These are phyloP conservation scores for Loris lydekkerianus DNA, from an alignment of 2,797 vertebrate species.

Conservation along the genomic window DNA sequence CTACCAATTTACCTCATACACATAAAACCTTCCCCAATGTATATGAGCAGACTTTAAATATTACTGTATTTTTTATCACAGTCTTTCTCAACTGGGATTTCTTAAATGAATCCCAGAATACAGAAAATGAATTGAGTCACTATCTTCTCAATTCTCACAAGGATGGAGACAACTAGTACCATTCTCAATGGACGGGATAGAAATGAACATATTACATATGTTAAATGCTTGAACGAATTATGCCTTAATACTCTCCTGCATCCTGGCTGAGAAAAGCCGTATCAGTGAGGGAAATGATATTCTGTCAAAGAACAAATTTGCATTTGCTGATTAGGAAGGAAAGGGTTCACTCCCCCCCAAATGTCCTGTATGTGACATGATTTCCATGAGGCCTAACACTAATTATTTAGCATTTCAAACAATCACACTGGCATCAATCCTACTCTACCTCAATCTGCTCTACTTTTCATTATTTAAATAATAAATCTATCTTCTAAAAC, in stretches of 20 bases:
- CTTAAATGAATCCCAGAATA: not conserved
- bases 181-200: not conserved
- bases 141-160: not conserved
- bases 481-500: not conserved
- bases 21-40: not conserved
- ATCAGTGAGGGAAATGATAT: not conserved
- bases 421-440: not conserved
- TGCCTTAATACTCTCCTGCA: not conserved
- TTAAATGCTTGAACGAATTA: not conserved
- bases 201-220: not conserved
- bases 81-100: not conserved
- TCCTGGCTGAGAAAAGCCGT: not conserved
- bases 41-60: not conserved
- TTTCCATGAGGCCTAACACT: not conserved
- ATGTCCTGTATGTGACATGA: not conserved
- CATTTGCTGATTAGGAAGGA: not conserved
- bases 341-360: not conserved
- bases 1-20: not conserved
- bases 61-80: not conserved
- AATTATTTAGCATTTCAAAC: not conserved
- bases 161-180: not conserved
- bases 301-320: not conserved
- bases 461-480: not conserved
- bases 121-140: not conserved
- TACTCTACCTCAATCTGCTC: not conserved